Base-by-base conservation (phyloP, 2,113 vertebrate species). In the Camelus dromedarius region DNA sequence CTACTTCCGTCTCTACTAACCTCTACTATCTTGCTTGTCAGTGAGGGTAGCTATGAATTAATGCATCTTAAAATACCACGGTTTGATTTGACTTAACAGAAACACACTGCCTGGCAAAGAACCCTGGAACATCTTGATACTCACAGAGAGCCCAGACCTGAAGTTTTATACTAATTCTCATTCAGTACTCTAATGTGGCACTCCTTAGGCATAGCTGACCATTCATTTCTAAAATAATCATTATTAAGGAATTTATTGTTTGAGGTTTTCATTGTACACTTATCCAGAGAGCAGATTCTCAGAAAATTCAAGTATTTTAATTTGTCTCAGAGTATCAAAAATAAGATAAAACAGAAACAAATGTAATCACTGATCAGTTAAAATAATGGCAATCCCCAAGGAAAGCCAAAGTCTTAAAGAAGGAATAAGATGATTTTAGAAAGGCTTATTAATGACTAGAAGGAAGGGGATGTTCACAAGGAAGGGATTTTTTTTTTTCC, bases 291-390 rank as follows among this genome's bases (percentile, higher is more conserved):
- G 10, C 2, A 94, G n/a, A 42, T 70, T 81, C 89, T 60, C 24
- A 86, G 69, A 86, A 95, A 86, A 92, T 75, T 75, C n/a, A 75
- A 88, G 58, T n/a, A 91, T 54, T 26, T 7, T 18, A 42, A 66
- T 26, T 70, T 76, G 13, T 85, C 28, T 92, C 24, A 60, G 67
- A 52, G 42, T 32, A 56, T 56, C 30, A 20, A 89, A 92, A 75
- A 80, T 30, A 95, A 83, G 79, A 69, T 30, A 69, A 85, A 86
- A 50, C 26, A 32, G 48, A 91, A 46, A 5, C 67, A 67, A 48
- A 42, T 42, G 16, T 35, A 79, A 90, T 48, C 46, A 87, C 28
- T 11, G 32, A n/a, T 79, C 1, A 52, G n/a, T 69, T 67, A 67
- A 73, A 92, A 70, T 5, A 42, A 83, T 26, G n/a, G 12, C 4